Evolutionary conservation across 2,888 invertebrate species (phyloP).

Genomic region (Nowickia ferox): DNA sequence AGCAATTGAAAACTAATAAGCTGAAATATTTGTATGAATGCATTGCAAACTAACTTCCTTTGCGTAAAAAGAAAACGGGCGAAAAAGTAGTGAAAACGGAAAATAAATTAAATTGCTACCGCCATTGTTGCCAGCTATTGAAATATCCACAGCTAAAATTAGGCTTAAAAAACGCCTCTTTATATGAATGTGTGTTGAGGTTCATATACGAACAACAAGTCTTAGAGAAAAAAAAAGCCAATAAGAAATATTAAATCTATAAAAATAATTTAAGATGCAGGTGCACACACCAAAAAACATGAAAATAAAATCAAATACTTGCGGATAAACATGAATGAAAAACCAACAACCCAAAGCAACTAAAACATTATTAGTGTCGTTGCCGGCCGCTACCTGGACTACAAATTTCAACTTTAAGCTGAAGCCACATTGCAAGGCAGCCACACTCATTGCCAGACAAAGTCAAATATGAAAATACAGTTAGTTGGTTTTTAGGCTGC

Average conservation of each 20-base stretch:
- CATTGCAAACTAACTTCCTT: constrained; percentile 57
- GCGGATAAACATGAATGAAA: constrained; percentile 16
- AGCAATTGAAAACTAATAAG: constrained; percentile 16
- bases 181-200: constrained; percentile 54
- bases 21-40: neutral
- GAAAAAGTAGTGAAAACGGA: neutral
- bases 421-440: neutral
- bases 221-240: constrained; percentile 10
- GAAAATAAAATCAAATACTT: constrained; percentile 53
- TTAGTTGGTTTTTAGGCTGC: constrained; percentile 23
- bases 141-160: constrained; percentile 9
- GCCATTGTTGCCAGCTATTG: constrained; percentile 33
- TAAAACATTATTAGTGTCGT: constrained; percentile 38
- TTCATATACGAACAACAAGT: constrained; percentile 48
- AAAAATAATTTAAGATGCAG: constrained; percentile 66
- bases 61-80: neutral
- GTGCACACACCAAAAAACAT: constrained; percentile 56
- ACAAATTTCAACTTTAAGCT: constrained; percentile 23
- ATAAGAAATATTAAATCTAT: constrained; percentile 1
- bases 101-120: constrained; percentile 54
- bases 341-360: constrained; percentile 42
- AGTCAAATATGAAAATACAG: constrained; percentile 40
- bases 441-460: constrained; percentile 27
- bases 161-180: constrained; percentile 60
- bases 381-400: constrained; percentile 47